phyloP scores from a whole-genome alignment of 2,797 vertebrate species.

The Rachycentron canadum region DNA sequence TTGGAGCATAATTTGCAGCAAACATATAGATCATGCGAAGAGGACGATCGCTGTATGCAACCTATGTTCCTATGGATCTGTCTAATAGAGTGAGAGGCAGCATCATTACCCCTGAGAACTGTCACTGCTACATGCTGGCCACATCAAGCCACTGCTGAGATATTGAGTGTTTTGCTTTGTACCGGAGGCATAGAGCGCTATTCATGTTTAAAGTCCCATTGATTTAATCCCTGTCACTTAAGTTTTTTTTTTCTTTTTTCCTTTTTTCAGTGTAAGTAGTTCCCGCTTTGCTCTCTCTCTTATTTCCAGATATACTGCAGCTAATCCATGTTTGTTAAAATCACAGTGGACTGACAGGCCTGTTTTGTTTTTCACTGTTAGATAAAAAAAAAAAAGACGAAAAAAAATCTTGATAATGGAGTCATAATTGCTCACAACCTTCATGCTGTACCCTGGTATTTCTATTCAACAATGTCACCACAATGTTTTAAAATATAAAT shows the following conservation, averaged over 20 bases:
- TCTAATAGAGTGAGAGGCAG: slow-evolving; percentile 54
- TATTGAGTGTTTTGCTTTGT: slow-evolving; percentile 67
- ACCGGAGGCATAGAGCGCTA: slow-evolving; percentile 57
- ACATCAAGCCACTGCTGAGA: slow-evolving; percentile 63
- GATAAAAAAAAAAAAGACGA: slow-evolving; percentile 31
- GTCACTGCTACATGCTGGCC: slow-evolving; percentile 40
- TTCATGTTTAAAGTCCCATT: slow-evolving; percentile 68
- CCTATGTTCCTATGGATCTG: slow-evolving; percentile 47
- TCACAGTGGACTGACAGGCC: slow-evolving; percentile 46
- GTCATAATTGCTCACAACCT: slow-evolving; percentile 60
- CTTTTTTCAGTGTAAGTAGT: slow-evolving; percentile 19
- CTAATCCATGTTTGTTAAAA: slow-evolving; percentile 50
- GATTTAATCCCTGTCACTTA: slow-evolving; percentile 64
- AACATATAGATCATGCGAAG: slow-evolving; percentile 36
- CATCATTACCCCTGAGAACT: slow-evolving; percentile 51
- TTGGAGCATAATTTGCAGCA: slow-evolving; percentile 27
- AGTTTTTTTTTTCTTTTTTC: slow-evolving; percentile 39
- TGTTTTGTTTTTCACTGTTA: slow-evolving; percentile 51
- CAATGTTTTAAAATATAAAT: slow-evolving; percentile 57
- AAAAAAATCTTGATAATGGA: slow-evolving; percentile 45
- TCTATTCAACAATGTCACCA: slow-evolving; percentile 30
- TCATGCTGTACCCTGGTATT: slow-evolving; percentile 25
- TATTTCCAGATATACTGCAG: slow-evolving; percentile 32
- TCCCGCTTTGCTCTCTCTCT: slow-evolving; percentile 23
- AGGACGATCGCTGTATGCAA: slow-evolving; percentile 29